Conservation (phyloP, 2,113 vertebrate species). For the Urocynchramus pylzowi region DNA sequence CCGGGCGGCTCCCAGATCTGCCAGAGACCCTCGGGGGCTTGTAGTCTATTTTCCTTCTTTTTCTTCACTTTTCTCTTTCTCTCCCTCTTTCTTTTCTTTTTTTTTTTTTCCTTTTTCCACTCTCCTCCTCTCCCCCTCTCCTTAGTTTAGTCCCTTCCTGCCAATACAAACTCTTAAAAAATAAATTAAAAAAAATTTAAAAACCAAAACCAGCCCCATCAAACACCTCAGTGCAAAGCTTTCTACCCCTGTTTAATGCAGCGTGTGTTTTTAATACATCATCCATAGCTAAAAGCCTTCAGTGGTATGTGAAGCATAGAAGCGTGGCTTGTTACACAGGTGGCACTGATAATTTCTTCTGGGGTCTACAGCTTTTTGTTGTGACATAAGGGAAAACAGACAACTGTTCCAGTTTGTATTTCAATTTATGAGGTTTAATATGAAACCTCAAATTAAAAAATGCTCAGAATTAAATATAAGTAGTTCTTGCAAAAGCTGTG, state of each 20-base stretch:
- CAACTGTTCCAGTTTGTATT: neutral
- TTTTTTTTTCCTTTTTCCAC: accelerated
- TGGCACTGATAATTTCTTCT: accelerated
- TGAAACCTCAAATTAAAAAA: too few relatives aligned
- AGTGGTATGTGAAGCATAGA: too few relatives aligned
- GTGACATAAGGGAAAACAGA: neutral
- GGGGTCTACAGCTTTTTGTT: neutral
- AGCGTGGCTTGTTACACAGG: neutral
- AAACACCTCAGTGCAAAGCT: neutral
- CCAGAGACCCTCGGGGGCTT: accelerated
- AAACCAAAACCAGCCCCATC: too few relatives aligned
- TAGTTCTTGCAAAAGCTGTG: neutral
- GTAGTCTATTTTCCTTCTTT: accelerated
- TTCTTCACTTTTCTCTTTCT: neutral
- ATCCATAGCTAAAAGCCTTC: accelerated
- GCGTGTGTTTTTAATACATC: accelerated
- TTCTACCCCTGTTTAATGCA: neutral
- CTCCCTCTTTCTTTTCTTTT: too few relatives aligned
- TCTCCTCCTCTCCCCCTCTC: too few relatives aligned
- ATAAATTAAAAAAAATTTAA: too few relatives aligned
- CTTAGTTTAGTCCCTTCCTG: neutral
- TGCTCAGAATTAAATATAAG: neutral
- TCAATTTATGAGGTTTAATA: neutral
- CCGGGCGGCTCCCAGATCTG: neutral
- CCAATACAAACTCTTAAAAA: neutral